Base-by-base conservation (phyloP, 2,888 invertebrate genomes). In the Netelia melanura region DNA sequence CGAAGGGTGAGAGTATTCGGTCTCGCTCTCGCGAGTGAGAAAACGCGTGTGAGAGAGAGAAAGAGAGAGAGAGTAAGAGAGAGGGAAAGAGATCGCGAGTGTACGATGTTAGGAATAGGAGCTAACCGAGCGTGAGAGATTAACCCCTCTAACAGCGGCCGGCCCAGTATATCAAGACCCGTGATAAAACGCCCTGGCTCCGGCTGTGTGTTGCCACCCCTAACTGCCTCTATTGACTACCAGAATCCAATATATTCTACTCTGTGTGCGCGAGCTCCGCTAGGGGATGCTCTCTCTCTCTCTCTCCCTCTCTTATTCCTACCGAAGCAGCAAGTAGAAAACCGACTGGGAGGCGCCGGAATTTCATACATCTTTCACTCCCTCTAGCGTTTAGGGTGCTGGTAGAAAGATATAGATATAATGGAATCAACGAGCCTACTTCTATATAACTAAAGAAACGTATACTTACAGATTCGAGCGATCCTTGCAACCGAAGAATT, bases 51-150 rank as follows among this genome's bases (percentile, higher is more conserved):
- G 44, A 61, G 80, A 83, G 83, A 75, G 83, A 75, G 62, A 68
- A 71, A 85, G 77, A 82, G 79, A 85, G 84, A 81, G 76, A 85
- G 68, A 72, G 38, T 70, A 74, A 30, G 74, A 44, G 80, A 61
- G 71, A 71, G 77, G 58, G 74, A 38, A 83, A 79, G 82, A 82
- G 82, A 85, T 79, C 56, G 77, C 67, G 83, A 78, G 88, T 86
- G 87, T 88, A 88, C 87, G 91, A 91, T 91, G 92, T 93, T 93
- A 93, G 93, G 90, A 93, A 93, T 93, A 92, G 92, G 91, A 93
- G 92, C 90, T 93, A 94, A 93, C 93, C 93, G 93, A 93, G 91
- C 93, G 93, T 93, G 91, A 93, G 93, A 94, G 93, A 94, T 94
- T 93, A 93, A 93, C 92, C 93, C 92, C 93, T 92, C 92, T 91